phyloP scores from a whole-genome alignment of 1,140 invertebrate species.

The Andricus grossulariae region DNA sequence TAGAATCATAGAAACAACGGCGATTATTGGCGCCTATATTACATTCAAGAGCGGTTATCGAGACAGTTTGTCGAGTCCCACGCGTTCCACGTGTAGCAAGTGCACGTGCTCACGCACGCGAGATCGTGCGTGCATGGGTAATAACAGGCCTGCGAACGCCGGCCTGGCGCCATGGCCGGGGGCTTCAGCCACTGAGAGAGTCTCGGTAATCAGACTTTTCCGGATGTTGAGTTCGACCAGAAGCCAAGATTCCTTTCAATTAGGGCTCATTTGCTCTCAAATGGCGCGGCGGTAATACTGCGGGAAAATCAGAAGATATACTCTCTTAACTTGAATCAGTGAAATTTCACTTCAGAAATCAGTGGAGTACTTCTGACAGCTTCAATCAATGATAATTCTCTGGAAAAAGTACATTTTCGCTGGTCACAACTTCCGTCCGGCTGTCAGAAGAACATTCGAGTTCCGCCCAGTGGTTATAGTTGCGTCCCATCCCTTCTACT shows the following conservation, averaged over 20 bases:
- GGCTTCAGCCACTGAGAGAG: constrained; percentile 60
- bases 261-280: constrained; percentile 14
- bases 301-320: background rate
- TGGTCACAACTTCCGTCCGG: no score
- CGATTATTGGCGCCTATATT: constrained; percentile 27
- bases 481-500: no score
- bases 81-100: constrained; percentile 58
- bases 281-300: constrained; percentile 3
- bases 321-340: no score
- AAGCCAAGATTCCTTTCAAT: constrained; percentile 12
- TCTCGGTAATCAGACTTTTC: constrained; percentile 43
- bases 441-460: no score
- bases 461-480: no score
- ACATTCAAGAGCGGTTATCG: background rate
- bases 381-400: no score
- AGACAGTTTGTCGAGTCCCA: constrained; percentile 56
- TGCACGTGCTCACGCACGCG: constrained; percentile 65
- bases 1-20: background rate
- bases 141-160: constrained; percentile 68
- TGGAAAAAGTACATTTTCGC: no score
- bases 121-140: constrained; percentile 66
- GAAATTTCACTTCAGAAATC: no score
- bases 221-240: constrained; percentile 21
- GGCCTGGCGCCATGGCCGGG: constrained; percentile 64
- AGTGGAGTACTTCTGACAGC: no score